phyloP scores from a whole-genome alignment of 1,140 invertebrate species.

The Oreohelix idahoensis region DNA sequence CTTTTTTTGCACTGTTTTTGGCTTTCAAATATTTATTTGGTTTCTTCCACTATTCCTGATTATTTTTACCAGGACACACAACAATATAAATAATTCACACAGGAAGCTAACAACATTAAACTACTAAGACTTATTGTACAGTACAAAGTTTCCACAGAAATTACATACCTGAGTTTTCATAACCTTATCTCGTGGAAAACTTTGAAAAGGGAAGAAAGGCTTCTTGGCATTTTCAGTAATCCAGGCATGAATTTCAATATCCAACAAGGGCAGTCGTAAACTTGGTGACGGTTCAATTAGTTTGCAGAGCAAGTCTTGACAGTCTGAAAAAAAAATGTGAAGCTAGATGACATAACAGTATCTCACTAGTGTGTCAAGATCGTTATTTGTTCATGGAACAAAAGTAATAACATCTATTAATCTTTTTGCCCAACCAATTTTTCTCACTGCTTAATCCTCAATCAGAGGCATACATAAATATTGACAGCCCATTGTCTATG shows the following conservation, averaged over 20 bases:
- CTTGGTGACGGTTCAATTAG: conserved; percentile 69
- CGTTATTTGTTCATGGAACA: too few species aligned
- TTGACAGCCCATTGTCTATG: too few species aligned
- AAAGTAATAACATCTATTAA: too few species aligned
- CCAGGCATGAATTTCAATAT: conserved; percentile 71
- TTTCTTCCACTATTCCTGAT: too few species aligned
- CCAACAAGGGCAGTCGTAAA: conserved; percentile 67
- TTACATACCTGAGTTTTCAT: conserved; percentile 65
- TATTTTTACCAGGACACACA: not conserved
- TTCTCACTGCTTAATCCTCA: too few species aligned
- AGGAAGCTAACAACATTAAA: not conserved
- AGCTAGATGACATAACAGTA: too few species aligned
- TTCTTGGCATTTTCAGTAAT: conserved; percentile 65
- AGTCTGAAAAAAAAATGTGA: conserved; percentile 55
- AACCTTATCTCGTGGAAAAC: conserved; percentile 61
- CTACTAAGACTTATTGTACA: conserved; percentile 11
- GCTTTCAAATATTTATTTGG: too few species aligned
- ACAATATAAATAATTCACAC: not conserved
- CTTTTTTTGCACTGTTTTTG: too few species aligned
- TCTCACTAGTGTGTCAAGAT: too few species aligned
- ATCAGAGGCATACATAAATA: too few species aligned
- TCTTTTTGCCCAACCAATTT: too few species aligned
- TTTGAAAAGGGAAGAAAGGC: conserved; percentile 67
- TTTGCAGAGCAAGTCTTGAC: conserved; percentile 66
- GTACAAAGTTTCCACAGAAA: not conserved